A percentile compares a stretch with the other conserved stretches of the same genome.
phyloP scores from a whole-genome alignment of 2,888 invertebrate species.

The Ophion obscuratus region DNA sequence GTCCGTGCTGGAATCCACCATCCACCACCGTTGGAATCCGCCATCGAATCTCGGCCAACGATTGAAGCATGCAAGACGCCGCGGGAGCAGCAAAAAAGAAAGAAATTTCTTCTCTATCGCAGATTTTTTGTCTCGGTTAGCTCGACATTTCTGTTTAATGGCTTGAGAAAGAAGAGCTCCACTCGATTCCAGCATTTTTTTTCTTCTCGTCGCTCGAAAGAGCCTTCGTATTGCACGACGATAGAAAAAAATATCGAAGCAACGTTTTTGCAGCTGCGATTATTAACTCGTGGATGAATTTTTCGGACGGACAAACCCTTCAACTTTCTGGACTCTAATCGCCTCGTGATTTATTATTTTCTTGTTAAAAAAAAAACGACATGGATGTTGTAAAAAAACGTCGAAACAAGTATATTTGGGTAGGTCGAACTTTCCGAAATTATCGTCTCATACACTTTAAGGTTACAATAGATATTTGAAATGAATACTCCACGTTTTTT shows the following conservation, averaged over 20 bases:
- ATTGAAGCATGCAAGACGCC: slow-evolving; percentile 62
- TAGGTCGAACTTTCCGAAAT: no score
- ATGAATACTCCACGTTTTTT: no score
- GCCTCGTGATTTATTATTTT: neutral
- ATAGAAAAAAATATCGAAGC: neutral
- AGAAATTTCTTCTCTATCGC: slow-evolving; percentile 47
- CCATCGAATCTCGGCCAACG: slow-evolving; percentile 58
- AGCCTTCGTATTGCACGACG: neutral
- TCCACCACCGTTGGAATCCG: no score
- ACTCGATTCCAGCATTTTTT: slow-evolving; percentile 38
- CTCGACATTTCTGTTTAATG: slow-evolving; percentile 83
- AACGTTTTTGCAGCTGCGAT: neutral
- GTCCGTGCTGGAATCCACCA: slow-evolving; percentile 80
- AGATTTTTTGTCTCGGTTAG: slow-evolving; percentile 84
- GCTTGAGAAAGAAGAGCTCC: slow-evolving; percentile 78
- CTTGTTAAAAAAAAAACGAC: no score
- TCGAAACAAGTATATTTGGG: no score
- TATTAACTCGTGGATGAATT: slow-evolving; percentile 4
- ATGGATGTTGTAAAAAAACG: no score
- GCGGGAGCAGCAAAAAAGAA: slow-evolving; percentile 54
- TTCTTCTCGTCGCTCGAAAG: slow-evolving; percentile 7
- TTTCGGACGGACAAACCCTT: neutral
- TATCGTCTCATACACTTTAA: no score
- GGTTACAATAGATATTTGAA: no score
- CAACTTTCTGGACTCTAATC: neutral